Percentiles rank a stretch among this genome's conserved stretches.
phyloP scores from a whole-genome alignment of 2,113 vertebrate species.

The Oxygymnocypris stewartii region DNA sequence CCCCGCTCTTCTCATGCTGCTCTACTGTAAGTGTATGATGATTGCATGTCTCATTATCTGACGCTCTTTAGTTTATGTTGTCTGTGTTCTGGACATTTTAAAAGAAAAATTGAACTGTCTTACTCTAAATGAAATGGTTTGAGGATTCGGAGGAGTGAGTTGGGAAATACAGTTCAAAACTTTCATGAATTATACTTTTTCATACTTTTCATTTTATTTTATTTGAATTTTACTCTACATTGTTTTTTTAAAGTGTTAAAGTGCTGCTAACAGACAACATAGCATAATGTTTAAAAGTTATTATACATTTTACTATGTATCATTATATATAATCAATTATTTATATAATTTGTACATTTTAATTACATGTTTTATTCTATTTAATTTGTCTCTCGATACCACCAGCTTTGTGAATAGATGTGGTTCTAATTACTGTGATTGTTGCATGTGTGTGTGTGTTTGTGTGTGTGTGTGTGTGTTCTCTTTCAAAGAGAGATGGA shows the following conservation, averaged over 20 bases:
- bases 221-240: not conserved
- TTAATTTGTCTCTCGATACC: not conserved
- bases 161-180: not conserved
- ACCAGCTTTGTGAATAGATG: not conserved
- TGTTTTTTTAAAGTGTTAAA: not conserved
- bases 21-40: not conserved
- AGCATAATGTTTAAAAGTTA: not conserved
- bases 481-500: slow-evolving; percentile 8
- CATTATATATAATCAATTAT: not conserved
- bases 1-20: not conserved
- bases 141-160: not conserved
- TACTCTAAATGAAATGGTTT: not conserved
- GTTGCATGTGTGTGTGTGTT: not conserved
- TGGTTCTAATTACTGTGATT: not conserved
- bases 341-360: not conserved
- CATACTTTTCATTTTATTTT: too few relatives aligned
- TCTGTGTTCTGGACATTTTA: too few relatives aligned
- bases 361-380: not conserved
- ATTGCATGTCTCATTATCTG: not conserved
- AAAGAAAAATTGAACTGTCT: not conserved
- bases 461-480: not conserved
- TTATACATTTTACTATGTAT: not conserved
- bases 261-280: not conserved
- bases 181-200: not conserved
- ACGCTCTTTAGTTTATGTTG: not conserved